Percentiles rank a stretch among this genome's conserved stretches.
Evolutionary conservation across 2,888 invertebrate species (phyloP).

Genomic region (Heliconius aoede): DNA sequence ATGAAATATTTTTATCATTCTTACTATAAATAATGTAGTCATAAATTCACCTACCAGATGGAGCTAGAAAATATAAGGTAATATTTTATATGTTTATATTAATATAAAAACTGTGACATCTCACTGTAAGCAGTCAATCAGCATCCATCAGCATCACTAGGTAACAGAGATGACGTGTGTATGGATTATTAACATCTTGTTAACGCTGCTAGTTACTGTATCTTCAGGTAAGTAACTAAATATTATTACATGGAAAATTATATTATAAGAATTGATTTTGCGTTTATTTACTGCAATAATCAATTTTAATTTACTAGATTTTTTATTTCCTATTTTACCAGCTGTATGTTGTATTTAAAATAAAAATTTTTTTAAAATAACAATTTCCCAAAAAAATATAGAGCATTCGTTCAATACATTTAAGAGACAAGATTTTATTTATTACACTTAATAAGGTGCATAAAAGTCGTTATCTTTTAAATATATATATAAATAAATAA

Average conservation of each 20-base stretch:
- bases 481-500: too few species aligned
- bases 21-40: background rate
- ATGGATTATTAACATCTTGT: conserved; percentile 16
- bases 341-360: too few species aligned
- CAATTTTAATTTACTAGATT: background rate
- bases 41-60: background rate
- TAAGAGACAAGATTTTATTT: too few species aligned
- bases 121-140: background rate
- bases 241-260: background rate
- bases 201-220: conserved; percentile 25
- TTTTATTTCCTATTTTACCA: too few species aligned
- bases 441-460: background rate
- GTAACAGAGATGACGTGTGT: conserved; percentile 21
- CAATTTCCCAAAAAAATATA: background rate
- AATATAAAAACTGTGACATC: background rate
- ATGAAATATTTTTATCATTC: background rate
- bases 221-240: conserved; percentile 25
- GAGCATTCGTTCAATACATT: background rate
- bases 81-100: background rate
- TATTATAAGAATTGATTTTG: background rate
- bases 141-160: conserved; percentile 14
- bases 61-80: background rate
- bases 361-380: too few species aligned
- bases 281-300: background rate
- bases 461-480: background rate